A percentile compares a stretch with the other conserved stretches of the same genome.
Evolutionary conservation across 2,888 invertebrate species (phyloP).

Genomic region (Vesta saturnalis): DNA sequence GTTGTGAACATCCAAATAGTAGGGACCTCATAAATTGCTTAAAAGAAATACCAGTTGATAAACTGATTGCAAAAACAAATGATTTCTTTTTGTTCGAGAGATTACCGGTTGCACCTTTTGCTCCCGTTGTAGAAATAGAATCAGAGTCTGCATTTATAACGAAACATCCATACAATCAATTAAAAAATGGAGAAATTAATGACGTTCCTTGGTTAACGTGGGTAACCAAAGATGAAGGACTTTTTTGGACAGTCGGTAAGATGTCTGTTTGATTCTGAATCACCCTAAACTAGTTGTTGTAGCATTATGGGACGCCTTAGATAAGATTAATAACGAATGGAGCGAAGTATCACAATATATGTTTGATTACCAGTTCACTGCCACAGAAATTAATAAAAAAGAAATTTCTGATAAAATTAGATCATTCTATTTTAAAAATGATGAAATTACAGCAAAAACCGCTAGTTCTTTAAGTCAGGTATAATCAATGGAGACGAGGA

Average conservation of each 20-base stretch:
- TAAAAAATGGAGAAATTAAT: slow-evolving; percentile 67
- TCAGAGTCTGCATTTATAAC: slow-evolving; percentile 66
- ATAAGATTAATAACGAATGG: slow-evolving; percentile 70
- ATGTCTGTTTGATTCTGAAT: no score
- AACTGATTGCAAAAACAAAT: slow-evolving; percentile 64
- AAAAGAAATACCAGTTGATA: slow-evolving; percentile 66
- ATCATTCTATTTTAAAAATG: slow-evolving; percentile 66
- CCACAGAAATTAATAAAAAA: slow-evolving; percentile 62
- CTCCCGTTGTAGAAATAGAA: slow-evolving; percentile 69
- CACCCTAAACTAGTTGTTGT: no score
- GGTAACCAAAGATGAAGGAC: slow-evolving; percentile 74
- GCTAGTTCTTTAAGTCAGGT: no score
- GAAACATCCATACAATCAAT: slow-evolving; percentile 69
- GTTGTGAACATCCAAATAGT: slow-evolving; percentile 67
- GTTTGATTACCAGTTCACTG: slow-evolving; percentile 71
- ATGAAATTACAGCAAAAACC: slow-evolving; percentile 60
- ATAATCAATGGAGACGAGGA: no score
- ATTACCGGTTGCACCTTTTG: slow-evolving; percentile 76
- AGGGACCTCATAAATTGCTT: slow-evolving; percentile 71
- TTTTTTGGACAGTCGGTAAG: slow-evolving; percentile 73
- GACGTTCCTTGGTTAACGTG: no score
- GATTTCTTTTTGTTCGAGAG: slow-evolving; percentile 65
- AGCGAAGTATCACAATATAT: slow-evolving; percentile 69
- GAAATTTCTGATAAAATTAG: slow-evolving; percentile 66
- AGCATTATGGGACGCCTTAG: slow-evolving; percentile 62